Conservation (phyloP, 2,888 invertebrate species). For the Phorcus lineatus region DNA sequence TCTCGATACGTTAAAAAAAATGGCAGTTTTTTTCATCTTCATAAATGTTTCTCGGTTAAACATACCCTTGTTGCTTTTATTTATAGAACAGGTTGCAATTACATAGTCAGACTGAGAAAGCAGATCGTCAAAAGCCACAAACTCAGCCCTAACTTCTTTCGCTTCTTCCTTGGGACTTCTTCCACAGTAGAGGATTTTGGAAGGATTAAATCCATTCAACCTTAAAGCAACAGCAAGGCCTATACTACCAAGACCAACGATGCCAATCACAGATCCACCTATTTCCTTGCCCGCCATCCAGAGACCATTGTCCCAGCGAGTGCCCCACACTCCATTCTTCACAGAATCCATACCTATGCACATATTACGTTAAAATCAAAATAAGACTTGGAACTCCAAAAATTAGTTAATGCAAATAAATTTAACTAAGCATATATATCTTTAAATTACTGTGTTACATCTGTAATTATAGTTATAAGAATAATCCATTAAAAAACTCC, state of each 20-base stretch:
- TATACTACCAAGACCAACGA: constrained; percentile 75
- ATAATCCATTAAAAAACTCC: no score
- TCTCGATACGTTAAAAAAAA: constrained; percentile 90
- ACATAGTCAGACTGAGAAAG: constrained; percentile 89
- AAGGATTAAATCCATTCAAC: constrained; percentile 85
- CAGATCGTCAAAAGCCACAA: constrained; percentile 84
- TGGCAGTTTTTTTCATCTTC: constrained; percentile 89
- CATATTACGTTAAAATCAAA: background rate
- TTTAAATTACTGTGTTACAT: no score
- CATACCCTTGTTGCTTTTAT: constrained; percentile 82
- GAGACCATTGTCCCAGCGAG: constrained; percentile 83
- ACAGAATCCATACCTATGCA: constrained; percentile 62
- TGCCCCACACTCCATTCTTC: constrained; percentile 86
- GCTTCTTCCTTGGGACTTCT: constrained; percentile 79
- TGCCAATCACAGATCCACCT: constrained; percentile 83
- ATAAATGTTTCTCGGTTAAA: constrained; percentile 86
- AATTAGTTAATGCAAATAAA: no score
- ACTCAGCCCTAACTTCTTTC: constrained; percentile 81
- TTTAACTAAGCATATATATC: no score
- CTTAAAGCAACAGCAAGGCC: constrained; percentile 84
- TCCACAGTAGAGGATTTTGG: constrained; percentile 84
- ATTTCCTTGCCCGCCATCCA: constrained; percentile 93
- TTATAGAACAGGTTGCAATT: constrained; percentile 86
- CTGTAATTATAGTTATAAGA: no score
- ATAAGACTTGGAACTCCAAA: background rate